Evolutionary conservation across 2,888 invertebrate genomes (phyloP), one percentile per base, ranked within the genome.

Genomic region (Lampropteryx suffumata): DNA sequence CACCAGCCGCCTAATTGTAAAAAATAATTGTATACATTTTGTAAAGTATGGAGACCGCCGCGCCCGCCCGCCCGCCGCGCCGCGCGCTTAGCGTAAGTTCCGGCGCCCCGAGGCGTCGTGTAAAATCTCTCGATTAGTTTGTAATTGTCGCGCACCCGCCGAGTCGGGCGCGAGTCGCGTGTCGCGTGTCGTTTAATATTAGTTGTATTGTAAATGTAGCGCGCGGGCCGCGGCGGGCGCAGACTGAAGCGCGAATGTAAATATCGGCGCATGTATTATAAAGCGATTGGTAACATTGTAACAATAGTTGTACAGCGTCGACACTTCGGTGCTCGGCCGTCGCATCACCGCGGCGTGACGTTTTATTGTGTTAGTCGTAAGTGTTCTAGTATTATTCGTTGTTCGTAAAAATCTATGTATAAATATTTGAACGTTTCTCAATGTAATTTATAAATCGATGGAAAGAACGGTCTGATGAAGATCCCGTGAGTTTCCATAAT

Each of bases 321-420:
- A 78, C 77, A 77, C 82, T 59, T 64, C 79, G 80, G 77, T 73
- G 83, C 81, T 74, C 81, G 82, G 79, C 81, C 79, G 82, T 78
- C 82, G 82, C 79, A 76, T 79, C 79, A 63, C 76, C 83, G 84
- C 80, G 80, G 76, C 82, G 77, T 74, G 73, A 73, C 74, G 79
- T 76, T 75, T 53, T 71, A 70, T 75, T 75, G 79, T 79, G 84
- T 82, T 89, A 87, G 86, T 73, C 68, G 59, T 88, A 88, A 89
- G 89, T 84, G 89, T 89, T 88, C 87, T 89, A 90, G 89, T 90
- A 90, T 90, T 90, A 90, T 84, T 87, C 84, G 83, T 89, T 88
- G 89, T 88, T 88, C 87, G 89, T 89, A 89, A 85, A 86, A 87
- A 87, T 88, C 86, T 88, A 89, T 89, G 89, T 89, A 89, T 87